Evolutionary conservation across 2,888 invertebrate genomes (phyloP).

Genomic region (Caenorhabditis panamensis): DNA sequence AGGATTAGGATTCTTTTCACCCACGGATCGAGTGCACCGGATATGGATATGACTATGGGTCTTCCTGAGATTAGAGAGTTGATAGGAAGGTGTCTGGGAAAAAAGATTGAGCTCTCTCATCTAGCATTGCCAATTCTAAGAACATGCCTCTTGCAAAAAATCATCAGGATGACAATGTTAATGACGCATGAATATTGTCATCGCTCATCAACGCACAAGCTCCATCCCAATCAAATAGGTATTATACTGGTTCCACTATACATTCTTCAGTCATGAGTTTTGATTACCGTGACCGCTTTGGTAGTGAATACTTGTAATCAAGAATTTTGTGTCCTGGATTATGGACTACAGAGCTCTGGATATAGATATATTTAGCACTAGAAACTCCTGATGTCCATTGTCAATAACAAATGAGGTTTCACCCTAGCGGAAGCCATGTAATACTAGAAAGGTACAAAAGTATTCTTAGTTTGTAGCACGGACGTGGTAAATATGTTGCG

Average conservation of each 20-base stretch:
- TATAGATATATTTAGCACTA: background rate
- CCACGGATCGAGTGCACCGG: constrained; percentile 37
- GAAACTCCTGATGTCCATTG: constrained; percentile 2
- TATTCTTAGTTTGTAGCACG: background rate
- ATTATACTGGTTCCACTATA: background rate
- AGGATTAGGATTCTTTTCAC: constrained; percentile 35
- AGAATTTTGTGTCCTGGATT: background rate
- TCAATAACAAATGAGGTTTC: constrained; percentile 30
- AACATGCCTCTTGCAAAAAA: background rate
- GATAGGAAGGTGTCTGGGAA: constrained; percentile 8
- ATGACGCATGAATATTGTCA: background rate
- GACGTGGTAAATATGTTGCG: background rate
- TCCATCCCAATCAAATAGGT: background rate
- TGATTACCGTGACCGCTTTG: background rate
- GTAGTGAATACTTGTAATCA: background rate
- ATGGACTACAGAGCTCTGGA: constrained; percentile 8
- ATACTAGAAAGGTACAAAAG: constrained; percentile 10
- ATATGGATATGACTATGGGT: constrained; percentile 32
- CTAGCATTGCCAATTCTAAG: constrained; percentile 6
- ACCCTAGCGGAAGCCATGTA: background rate
- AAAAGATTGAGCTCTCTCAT: background rate
- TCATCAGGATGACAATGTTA: background rate
- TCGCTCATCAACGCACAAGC: background rate
- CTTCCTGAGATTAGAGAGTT: constrained; percentile 44
- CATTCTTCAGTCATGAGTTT: too few species aligned